Evolutionary conservation across 2,888 invertebrate genomes (phyloP), one percentile per base, ranked within the genome.

Genomic region (Glomeris marginata): DNA sequence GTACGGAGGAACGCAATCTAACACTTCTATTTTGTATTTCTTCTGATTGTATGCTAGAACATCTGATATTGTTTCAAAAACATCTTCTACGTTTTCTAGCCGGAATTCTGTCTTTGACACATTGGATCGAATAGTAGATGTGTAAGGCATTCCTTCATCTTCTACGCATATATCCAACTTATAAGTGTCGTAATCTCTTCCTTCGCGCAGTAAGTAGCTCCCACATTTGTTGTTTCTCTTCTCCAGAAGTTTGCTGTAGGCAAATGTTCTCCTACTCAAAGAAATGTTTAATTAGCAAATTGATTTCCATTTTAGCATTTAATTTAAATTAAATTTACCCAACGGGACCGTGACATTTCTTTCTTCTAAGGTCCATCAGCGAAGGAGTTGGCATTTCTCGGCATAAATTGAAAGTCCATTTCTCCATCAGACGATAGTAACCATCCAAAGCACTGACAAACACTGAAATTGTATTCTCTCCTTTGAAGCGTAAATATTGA

Each of bases 361-460:
- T 71, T 54, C 73, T 69, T 56, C 80, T 76, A 18, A 90, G 66
- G 59, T 75, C 77, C 59, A 77, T 75, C 51, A 91, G 68, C 3
- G 84, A 83, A 3, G 88, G 90, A 0, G 87, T 84, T 50, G 77
- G 72, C 49, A 85, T 76, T 59, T 85, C 81, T 63, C 79, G 80
- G 62, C 88, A 91, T 53, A 91, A 72, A 70, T 88, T 87, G 62
- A 86, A 85, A 37, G 82, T 88, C 88, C 88, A 91, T 69, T 87
- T 90, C 41, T 81, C 79, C 61, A 80, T 80, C 58, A 87, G 70
- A 60, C 86, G 77, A 64, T 88, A 90, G 67, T 91, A 91, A 49
- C 88, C 88, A 66, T 86, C 83, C 54, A 90, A 69, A 49, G 81
- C 72, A 15, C 62, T 53, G 10, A 63, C 59, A 49, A 63, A 61